These are phyloP conservation scores for Drosophila baimaii DNA, from an alignment of 1,140 invertebrate species.

Conservation along the genomic window DNA sequence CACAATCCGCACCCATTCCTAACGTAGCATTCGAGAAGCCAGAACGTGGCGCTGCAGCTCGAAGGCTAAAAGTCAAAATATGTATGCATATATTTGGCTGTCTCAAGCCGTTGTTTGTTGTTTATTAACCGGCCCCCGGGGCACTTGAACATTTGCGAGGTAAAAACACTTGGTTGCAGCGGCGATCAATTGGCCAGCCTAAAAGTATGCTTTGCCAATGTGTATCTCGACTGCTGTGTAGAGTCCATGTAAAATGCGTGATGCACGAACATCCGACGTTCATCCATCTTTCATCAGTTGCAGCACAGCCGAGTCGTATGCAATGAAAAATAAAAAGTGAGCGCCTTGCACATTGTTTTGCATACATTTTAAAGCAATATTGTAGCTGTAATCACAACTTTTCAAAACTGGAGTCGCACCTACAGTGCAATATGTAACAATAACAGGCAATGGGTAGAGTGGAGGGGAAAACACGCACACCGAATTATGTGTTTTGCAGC, in stretches of 20 bases:
- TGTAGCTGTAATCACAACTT: background rate
- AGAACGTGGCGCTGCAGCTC: conserved; percentile 18
- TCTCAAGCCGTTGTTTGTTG: background rate
- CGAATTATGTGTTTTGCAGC: background rate
- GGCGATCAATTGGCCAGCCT: background rate
- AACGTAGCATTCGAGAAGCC: conserved; percentile 8
- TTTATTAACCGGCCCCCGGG: background rate
- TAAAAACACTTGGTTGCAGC: background rate
- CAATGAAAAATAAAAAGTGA: background rate
- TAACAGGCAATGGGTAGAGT: background rate
- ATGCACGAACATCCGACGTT: background rate
- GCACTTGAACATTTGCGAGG: background rate
- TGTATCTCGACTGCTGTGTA: background rate
- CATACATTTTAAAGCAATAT: background rate
- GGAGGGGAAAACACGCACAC: conserved; percentile 2
- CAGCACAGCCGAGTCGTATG: conserved; percentile 8
- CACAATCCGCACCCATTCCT: conserved; percentile 37
- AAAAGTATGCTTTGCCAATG: conserved; percentile 2
- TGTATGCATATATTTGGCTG: conserved; percentile 11
- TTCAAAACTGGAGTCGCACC: background rate
- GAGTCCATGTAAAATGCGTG: background rate
- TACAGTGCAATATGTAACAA: conserved; percentile 1
- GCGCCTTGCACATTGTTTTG: background rate
- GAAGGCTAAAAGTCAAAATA: conserved; percentile 42
- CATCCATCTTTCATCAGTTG: background rate